A percentile compares a stretch with the other conserved stretches of the same genome.
Conservation (phyloP, 2,797 vertebrate genomes). For the Microtus agrestis region DNA sequence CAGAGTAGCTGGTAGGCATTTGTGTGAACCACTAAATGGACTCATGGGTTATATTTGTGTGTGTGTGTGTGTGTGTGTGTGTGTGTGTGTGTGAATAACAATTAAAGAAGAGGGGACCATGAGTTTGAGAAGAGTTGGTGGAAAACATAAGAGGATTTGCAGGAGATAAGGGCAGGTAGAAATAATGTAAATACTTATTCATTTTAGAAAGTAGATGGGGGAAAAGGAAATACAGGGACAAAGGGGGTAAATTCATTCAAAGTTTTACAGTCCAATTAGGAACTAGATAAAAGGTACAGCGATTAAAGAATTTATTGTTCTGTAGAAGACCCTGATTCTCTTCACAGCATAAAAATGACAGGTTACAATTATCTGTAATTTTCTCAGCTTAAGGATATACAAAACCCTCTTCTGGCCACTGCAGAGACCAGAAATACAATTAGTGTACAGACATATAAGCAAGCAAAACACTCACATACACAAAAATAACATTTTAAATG, state of each 20-base stretch:
- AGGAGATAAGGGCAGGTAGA: neutral
- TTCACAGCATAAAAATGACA: neutral
- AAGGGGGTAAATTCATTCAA: neutral
- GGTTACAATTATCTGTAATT: neutral
- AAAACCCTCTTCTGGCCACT: neutral
- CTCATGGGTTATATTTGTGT: too few species aligned
- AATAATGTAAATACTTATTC: neutral
- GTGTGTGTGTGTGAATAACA: neutral
- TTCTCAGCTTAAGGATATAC: too few species aligned
- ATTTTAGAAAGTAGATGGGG: neutral
- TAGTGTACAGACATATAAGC: too few species aligned
- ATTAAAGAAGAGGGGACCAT: too few species aligned
- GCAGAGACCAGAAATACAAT: neutral
- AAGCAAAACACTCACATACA: neutral
- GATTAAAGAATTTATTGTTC: neutral
- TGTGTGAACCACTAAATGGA: too few species aligned
- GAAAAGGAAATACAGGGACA: neutral
- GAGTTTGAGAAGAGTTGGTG: neutral
- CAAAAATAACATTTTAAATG: neutral
- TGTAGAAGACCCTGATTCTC: neutral
- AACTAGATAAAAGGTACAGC: neutral
- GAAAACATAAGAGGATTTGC: neutral
- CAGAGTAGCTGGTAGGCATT: neutral
- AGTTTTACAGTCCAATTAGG: neutral
- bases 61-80: neutral